Percentiles rank a stretch among this genome's conserved stretches.
phyloP scores from a whole-genome alignment of 2,113 vertebrate species.

The Nanorana parkeri region DNA sequence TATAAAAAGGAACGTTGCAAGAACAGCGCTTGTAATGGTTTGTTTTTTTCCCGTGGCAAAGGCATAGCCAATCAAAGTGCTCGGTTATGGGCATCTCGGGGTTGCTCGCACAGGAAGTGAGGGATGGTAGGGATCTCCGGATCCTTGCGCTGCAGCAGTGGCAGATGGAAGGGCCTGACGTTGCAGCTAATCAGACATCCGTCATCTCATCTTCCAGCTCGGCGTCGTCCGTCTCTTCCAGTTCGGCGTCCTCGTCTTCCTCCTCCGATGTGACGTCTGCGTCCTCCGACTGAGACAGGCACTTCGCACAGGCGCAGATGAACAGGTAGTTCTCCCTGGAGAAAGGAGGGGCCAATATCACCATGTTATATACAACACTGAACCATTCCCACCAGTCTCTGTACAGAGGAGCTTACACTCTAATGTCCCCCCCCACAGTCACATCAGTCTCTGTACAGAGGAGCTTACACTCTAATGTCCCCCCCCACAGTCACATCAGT shows the following conservation, averaged over 20 bases:
- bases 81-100: background rate
- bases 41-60: background rate
- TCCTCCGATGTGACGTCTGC: slow-evolving; percentile 92
- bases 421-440: too few species aligned
- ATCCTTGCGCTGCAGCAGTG: background rate
- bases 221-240: slow-evolving; percentile 85
- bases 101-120: background rate
- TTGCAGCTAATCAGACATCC: slow-evolving; percentile 79
- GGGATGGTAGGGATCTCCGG: background rate
- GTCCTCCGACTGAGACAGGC: slow-evolving; percentile 86
- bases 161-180: background rate
- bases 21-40: background rate
- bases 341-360: background rate
- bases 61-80: slow-evolving; percentile 44
- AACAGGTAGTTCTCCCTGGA: slow-evolving; percentile 97
- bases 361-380: too few species aligned
- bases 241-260: slow-evolving; percentile 83
- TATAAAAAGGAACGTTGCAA: background rate
- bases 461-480: too few species aligned
- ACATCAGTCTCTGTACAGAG: too few species aligned
- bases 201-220: slow-evolving; percentile 98
- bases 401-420: too few species aligned
- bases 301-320: slow-evolving; percentile 93
- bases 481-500: too few species aligned
- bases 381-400: too few species aligned